Evolutionary conservation across 2,113 vertebrate species (phyloP).

Genomic region (Alethe castanea): DNA sequence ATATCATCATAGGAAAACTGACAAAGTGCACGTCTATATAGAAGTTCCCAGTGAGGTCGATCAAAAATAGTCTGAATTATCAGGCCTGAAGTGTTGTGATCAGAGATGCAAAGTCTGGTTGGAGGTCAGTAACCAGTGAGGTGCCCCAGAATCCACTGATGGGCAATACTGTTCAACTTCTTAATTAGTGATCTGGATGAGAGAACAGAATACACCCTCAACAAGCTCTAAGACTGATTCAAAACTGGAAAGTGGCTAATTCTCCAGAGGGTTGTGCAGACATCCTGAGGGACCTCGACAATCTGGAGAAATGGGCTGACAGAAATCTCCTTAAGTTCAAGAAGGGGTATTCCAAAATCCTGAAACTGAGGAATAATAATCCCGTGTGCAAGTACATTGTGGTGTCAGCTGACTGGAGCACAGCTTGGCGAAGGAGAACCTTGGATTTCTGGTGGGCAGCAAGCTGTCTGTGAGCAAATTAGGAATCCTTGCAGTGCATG

Average conservation of each 20-base stretch:
- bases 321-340: not conserved
- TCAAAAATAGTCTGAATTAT: not conserved
- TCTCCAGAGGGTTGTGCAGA: not conserved
- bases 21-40: not conserved
- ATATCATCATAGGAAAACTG: not conserved
- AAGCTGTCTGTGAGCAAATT: not conserved
- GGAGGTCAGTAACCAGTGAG: not conserved
- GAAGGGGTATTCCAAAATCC: not conserved
- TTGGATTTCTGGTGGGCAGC: not conserved
- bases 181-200: not conserved
- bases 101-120: not conserved
- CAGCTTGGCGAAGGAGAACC: not conserved
- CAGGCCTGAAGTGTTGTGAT: not conserved
- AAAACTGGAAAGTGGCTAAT: not conserved
- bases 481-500: too few species aligned
- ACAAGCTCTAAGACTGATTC: not conserved
- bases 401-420: not conserved
- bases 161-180: not conserved
- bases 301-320: not conserved
- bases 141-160: not conserved
- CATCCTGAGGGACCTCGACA: not conserved
- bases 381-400: not conserved
- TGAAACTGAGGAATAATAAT: not conserved
- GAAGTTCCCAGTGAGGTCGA: not conserved
- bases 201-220: accelerated